These are phyloP conservation scores for Pithys albifrons DNA, from an alignment of 2,113 vertebrate genomes.

Conservation along the genomic window DNA sequence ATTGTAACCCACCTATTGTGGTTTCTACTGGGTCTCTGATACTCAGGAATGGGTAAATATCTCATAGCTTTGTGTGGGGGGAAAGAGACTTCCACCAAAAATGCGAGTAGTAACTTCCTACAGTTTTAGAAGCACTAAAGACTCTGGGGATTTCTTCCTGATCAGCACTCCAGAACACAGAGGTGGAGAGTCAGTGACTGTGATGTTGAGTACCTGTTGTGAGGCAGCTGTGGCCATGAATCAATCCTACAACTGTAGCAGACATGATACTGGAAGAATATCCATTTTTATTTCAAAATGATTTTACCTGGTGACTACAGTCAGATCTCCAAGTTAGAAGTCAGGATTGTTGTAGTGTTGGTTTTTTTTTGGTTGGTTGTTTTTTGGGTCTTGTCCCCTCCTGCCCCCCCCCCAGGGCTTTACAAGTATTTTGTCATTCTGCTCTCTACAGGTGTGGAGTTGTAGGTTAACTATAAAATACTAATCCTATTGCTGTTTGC, in stretches of 20 bases:
- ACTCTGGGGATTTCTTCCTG: not conserved
- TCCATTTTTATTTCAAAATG: not conserved
- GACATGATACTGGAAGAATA: not conserved
- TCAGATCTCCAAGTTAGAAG: not conserved
- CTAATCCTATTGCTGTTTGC: not conserved
- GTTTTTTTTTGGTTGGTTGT: not conserved
- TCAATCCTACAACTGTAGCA: not conserved
- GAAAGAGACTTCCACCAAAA: conserved; percentile 24
- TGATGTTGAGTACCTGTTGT: not conserved
- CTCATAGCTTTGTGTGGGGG: not conserved
- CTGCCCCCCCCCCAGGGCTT: not conserved
- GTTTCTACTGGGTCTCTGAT: not conserved
- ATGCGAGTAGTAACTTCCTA: conserved; percentile 10
- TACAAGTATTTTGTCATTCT: not conserved
- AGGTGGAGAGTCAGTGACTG: not conserved
- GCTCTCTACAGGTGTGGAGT: not conserved
- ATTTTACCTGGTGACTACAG: not conserved
- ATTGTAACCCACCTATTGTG: not conserved
- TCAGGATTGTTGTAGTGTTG: not conserved
- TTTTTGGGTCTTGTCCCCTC: not conserved
- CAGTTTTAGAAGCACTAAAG: not conserved
- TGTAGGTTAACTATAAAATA: not conserved
- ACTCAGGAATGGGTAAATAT: conserved; percentile 43
- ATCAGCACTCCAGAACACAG: not conserved
- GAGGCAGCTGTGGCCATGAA: rapidly evolving